These are phyloP conservation scores for Papilio dardanus DNA, from an alignment of 1,140 invertebrate species.

Conservation along the genomic window DNA sequence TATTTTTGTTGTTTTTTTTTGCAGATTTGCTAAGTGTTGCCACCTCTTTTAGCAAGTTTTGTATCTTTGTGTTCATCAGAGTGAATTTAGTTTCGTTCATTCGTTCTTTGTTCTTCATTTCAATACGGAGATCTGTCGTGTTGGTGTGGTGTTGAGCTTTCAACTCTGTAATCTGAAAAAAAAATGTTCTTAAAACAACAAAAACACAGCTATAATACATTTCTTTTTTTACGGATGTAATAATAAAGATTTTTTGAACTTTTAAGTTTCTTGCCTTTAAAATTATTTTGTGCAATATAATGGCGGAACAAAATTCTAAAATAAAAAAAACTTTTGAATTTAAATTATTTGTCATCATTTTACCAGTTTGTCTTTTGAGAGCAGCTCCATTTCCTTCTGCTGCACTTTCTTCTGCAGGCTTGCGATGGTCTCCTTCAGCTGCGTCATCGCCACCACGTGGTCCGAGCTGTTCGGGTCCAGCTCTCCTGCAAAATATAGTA, in stretches of 20 bases:
- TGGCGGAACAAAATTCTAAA: no score
- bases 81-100: conserved; percentile 92
- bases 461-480: conserved; percentile 94
- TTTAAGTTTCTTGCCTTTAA: no score
- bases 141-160: conserved; percentile 96
- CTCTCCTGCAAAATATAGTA: conserved; percentile 71
- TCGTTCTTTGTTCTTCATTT: conserved; percentile 92
- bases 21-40: conserved; percentile 91
- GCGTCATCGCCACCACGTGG: conserved; percentile 96
- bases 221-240: no score
- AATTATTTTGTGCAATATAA: no score
- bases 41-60: conserved; percentile 91
- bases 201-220: no score
- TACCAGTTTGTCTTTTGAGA: conserved; percentile 96
- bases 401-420: conserved; percentile 94
- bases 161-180: conserved; percentile 94
- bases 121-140: conserved; percentile 92
- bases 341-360: no score
- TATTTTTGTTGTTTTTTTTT: conserved; percentile 84
- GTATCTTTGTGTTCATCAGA: conserved; percentile 90
- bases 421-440: conserved; percentile 96
- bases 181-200: no score
- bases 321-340: no score
- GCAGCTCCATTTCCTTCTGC: conserved; percentile 92
- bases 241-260: no score